phyloP scores from a whole-genome alignment of 2,113 vertebrate species.

The Dipodomys ordii region DNA sequence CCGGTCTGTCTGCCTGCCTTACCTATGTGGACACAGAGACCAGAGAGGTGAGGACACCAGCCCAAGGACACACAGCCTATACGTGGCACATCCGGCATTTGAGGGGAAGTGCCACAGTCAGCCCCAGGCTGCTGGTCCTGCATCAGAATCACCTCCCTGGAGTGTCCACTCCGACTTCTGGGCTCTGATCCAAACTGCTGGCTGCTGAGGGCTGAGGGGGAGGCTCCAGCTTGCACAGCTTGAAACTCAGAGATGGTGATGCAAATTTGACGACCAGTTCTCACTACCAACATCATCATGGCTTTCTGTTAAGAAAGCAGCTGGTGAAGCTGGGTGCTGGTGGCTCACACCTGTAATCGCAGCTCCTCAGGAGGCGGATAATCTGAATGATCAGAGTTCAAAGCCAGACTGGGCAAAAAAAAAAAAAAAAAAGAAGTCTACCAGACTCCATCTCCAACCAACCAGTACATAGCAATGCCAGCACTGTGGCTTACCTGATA shows the following conservation, averaged over 20 bases:
- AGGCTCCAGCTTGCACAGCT: too few relatives aligned
- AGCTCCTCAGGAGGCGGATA: background rate
- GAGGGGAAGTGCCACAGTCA: background rate
- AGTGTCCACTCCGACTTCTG: background rate
- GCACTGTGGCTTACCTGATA: too few relatives aligned
- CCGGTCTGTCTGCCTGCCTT: background rate
- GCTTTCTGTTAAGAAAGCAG: background rate
- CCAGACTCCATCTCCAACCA: too few relatives aligned
- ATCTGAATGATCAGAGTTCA: background rate
- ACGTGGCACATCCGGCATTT: background rate
- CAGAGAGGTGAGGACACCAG: background rate
- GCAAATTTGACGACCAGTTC: accelerated
- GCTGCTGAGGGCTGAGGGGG: background rate
- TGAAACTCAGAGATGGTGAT: background rate
- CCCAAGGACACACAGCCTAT: background rate
- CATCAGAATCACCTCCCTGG: accelerated
- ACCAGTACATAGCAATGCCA: too few relatives aligned
- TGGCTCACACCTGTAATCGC: background rate
- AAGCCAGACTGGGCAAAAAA: background rate
- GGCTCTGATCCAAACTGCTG: too few relatives aligned
- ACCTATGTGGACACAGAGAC: background rate
- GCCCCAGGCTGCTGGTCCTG: too few relatives aligned
- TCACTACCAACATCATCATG: background rate
- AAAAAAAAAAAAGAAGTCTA: background rate
- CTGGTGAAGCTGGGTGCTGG: background rate